Evolutionary conservation across 2,797 vertebrate species (phyloP).

Genomic region (Iguana delicatissima): DNA sequence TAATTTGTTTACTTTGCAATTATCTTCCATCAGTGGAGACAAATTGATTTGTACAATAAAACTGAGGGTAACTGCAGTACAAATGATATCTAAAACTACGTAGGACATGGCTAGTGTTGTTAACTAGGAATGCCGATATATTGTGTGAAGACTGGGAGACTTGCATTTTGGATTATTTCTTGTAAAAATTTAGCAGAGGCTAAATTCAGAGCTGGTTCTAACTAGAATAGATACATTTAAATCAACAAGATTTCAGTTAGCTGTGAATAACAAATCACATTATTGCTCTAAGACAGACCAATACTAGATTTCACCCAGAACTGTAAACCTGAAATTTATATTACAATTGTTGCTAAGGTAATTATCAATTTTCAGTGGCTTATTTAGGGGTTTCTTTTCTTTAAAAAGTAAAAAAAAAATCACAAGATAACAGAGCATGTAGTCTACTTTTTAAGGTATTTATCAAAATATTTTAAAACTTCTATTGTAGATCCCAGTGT

Average conservation of each 20-base stretch:
- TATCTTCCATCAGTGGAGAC: constrained; percentile 97
- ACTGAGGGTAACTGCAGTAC: constrained; percentile 83
- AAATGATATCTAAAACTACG: constrained; percentile 74
- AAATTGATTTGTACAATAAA: constrained; percentile 93
- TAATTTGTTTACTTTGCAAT: constrained; percentile 99
- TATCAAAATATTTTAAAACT: neutral
- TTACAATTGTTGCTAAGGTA: neutral
- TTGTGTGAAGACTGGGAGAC: neutral
- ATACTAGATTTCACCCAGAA: neutral
- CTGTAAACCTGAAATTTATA: neutral
- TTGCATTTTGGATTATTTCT: neutral
- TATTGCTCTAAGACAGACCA: too few species aligned
- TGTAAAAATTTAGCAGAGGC: neutral
- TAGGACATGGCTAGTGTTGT: constrained; percentile 70
- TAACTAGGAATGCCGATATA: constrained; percentile 45
- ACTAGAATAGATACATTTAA: too few species aligned
- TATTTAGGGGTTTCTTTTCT: neutral
- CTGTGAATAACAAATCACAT: too few species aligned
- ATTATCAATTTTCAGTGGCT: neutral
- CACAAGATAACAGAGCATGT: neutral
- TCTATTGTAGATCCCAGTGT: neutral
- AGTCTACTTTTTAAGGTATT: neutral
- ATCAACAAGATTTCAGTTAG: too few species aligned
- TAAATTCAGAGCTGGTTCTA: too few species aligned
- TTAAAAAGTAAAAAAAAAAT: neutral